A percentile compares a stretch with the other conserved stretches of the same genome.
These are phyloP conservation scores for Netelia inedita DNA, from an alignment of 2,888 invertebrate genomes.

Conservation along the genomic window DNA sequence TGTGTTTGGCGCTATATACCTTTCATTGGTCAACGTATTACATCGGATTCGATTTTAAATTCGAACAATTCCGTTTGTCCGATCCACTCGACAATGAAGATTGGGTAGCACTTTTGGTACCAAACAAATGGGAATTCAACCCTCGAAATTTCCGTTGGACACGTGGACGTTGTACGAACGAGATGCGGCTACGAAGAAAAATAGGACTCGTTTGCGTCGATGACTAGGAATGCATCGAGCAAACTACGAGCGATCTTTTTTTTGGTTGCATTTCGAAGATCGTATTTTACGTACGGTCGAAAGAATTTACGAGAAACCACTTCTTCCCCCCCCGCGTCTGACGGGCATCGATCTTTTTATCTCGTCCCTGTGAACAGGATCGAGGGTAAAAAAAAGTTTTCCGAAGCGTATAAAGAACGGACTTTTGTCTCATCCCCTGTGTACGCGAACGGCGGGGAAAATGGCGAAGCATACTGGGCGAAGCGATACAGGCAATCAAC, in stretches of 20 bases:
- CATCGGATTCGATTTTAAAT: constrained; percentile 17
- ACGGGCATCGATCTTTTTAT: constrained; percentile 2
- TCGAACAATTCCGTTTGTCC: neutral
- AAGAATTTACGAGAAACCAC: constrained; percentile 17
- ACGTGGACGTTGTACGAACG: neutral
- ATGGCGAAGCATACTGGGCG: neutral
- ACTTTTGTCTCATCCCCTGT: constrained; percentile 27
- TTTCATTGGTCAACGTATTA: constrained; percentile 7
- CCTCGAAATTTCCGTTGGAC: neutral
- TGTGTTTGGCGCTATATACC: neutral
- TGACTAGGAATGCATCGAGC: neutral
- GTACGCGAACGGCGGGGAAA: neutral
- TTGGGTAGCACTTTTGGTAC: constrained; percentile 7
- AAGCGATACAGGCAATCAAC: neutral
- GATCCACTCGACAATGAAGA: constrained; percentile 1
- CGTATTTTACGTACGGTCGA: neutral
- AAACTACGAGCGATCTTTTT: neutral
- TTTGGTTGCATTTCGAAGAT: neutral
- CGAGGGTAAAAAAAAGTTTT: constrained; percentile 1
- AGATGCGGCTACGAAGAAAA: neutral
- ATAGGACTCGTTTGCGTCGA: neutral
- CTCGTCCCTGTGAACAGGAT: constrained; percentile 13
- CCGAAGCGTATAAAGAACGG: neutral
- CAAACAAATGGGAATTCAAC: neutral
- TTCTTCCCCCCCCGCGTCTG: neutral